These are phyloP conservation scores for Thera britannica DNA, from an alignment of 2,888 invertebrate species.

Conservation along the genomic window DNA sequence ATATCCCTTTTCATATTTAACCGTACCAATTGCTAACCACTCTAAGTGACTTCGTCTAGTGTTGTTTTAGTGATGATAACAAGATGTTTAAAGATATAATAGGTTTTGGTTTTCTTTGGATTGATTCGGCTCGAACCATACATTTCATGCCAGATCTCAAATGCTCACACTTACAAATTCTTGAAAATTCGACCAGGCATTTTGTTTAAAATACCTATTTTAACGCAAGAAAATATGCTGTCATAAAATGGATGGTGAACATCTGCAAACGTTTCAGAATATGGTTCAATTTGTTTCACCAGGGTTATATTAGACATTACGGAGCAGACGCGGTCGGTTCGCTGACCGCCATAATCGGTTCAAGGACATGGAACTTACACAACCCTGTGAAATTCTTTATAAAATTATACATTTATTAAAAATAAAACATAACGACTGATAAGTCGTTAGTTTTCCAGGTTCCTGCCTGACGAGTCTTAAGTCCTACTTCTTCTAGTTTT, in stretches of 20 bases:
- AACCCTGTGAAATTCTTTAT: background rate
- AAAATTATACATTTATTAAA: too few relatives aligned
- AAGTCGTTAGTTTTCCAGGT: too few relatives aligned
- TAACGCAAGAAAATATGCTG: background rate
- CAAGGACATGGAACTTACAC: background rate
- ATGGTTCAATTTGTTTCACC: slow-evolving; percentile 17
- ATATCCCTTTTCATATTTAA: too few relatives aligned
- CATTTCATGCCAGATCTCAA: too few relatives aligned
- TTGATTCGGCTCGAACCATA: background rate
- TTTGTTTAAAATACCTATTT: background rate
- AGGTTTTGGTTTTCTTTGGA: background rate
- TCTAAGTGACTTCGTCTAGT: too few relatives aligned
- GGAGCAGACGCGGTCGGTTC: slow-evolving; percentile 46
- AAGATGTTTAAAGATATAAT: too few relatives aligned
- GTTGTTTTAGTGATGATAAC: too few relatives aligned
- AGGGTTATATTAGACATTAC: slow-evolving; percentile 22
- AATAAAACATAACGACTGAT: too few relatives aligned
- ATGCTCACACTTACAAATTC: background rate
- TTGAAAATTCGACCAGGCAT: background rate
- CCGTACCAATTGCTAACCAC: too few relatives aligned
- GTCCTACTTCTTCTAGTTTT: too few relatives aligned
- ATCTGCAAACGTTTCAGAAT: slow-evolving; percentile 20
- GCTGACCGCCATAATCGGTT: slow-evolving; percentile 45
- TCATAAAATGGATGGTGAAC: background rate
- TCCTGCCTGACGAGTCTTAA: too few relatives aligned